phyloP scores from a whole-genome alignment of 2,888 invertebrate genomes.

The Scaptomyza reducta region DNA sequence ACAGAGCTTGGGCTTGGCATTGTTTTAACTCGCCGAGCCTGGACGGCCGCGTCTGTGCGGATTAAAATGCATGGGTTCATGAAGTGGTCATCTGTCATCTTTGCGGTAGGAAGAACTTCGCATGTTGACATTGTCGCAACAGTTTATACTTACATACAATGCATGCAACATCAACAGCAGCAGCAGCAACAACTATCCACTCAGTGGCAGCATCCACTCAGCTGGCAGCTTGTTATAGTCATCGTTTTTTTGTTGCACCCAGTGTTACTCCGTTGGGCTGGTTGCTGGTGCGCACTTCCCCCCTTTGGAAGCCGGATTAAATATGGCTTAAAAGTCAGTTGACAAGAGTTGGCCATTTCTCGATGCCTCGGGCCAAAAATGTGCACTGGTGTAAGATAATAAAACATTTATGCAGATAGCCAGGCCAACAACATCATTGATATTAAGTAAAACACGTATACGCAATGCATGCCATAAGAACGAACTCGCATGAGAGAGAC shows the following conservation, averaged over 20 bases:
- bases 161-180: constrained; percentile 27
- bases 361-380: constrained; percentile 55
- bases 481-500: neutral
- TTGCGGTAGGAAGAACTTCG: constrained; percentile 78
- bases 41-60: constrained; percentile 48
- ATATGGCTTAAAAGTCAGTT: constrained; percentile 78
- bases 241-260: constrained; percentile 22
- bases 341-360: constrained; percentile 77
- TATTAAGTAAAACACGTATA: constrained; percentile 69
- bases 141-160: constrained; percentile 66
- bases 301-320: constrained; percentile 63
- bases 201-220: constrained; percentile 22
- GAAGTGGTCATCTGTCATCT: constrained; percentile 80
- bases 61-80: constrained; percentile 80
- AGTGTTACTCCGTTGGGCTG: constrained; percentile 21
- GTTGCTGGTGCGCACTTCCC: constrained; percentile 64
- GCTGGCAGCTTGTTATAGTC: constrained; percentile 55
- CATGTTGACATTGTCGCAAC: constrained; percentile 79
- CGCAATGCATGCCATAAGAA: constrained; percentile 37
- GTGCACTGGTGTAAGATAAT: constrained; percentile 72
- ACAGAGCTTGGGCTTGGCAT: constrained; percentile 44
- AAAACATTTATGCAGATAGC: constrained; percentile 76
- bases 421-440: constrained; percentile 66
- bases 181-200: constrained; percentile 24
- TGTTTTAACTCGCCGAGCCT: constrained; percentile 38